Base-by-base conservation (phyloP, 2,113 vertebrate genomes). In the Chaetodon auriga region DNA sequence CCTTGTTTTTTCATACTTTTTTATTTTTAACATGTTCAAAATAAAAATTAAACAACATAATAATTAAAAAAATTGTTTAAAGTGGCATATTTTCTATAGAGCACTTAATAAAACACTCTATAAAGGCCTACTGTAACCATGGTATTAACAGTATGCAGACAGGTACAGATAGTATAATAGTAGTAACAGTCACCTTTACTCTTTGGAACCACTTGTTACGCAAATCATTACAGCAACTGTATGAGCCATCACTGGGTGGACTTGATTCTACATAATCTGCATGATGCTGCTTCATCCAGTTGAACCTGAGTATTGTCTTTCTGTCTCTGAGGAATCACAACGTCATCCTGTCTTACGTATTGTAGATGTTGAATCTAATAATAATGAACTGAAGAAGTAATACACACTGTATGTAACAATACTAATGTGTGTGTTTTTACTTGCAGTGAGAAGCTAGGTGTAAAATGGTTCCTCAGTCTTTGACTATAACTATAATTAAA, bases 311-410 rank as follows among this genome's bases (percentile, higher is more conserved):
- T 61, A 14, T 36, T 51, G 58, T 74, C 23, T 64, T 35, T 36
- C 4, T 41, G 16, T 62, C 1, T 57, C 25, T 51, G 36, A 51
- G 9, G 38, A 49, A 62, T 74, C 19, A 11, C 25, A 30, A 1
- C 65, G 49, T 75, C 62, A 35, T 48, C 48, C 16, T 36, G 25
- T 70, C 62, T 8, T 55, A 53, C 82, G 60, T 83, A 38, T 63
- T 74, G 61, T 55, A 62, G 13, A 84, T 81, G 70, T 15, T 86
- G 18, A 73, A 76, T 85, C 64, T 72, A 69, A 81, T n/a, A 2
- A 66, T 87, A 72, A 75, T 68, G 83, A 88, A 83, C 30, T 3
- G 80, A 62, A 72, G n/a, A 73, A 55, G 4, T 74, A 54, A 72
- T 70, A 36, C 38, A 75, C 51, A 61, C 7, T 23, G 30, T 30